Conservation (phyloP, 2,888 invertebrate species). For the Heliconius sara region DNA sequence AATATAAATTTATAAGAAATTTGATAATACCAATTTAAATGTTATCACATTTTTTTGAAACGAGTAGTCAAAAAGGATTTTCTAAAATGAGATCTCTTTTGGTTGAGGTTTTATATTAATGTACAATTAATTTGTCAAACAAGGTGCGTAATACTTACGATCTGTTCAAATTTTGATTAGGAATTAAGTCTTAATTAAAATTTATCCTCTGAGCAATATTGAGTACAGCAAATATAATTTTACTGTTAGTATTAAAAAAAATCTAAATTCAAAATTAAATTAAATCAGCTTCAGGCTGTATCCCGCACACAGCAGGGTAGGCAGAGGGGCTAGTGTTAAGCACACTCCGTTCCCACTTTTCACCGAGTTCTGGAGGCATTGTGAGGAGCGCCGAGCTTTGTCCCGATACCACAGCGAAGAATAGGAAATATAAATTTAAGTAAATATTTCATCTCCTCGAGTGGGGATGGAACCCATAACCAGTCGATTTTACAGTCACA, state of each 20-base stretch:
- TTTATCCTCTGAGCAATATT: constrained; percentile 35
- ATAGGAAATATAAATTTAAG: too few species aligned
- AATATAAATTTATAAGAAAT: not conserved
- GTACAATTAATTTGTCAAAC: constrained; percentile 43
- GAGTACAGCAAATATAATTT: constrained; percentile 56
- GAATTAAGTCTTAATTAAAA: constrained; percentile 49
- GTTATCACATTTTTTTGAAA: not conserved
- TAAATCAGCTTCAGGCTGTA: too few species aligned
- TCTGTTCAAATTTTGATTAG: constrained; percentile 47
- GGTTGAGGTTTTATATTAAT: constrained; percentile 23
- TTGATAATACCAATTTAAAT: not conserved
- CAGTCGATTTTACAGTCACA: too few species aligned
- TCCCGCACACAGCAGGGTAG: too few species aligned
- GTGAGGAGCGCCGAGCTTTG: too few species aligned
- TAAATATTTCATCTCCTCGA: too few species aligned
- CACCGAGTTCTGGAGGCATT: too few species aligned
- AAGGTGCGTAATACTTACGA: constrained; percentile 43
- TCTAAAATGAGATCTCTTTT: not conserved
- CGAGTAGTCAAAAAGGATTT: not conserved
- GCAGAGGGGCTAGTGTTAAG: too few species aligned
- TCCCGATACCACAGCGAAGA: too few species aligned
- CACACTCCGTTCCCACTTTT: too few species aligned
- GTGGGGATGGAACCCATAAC: too few species aligned
- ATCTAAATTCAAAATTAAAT: too few species aligned
- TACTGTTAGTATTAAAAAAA: constrained; percentile 20